Evolutionary conservation across 2,797 vertebrate genomes (phyloP), one percentile per base, ranked within the genome.

Genomic region (Oryzias dopingdopingensis): DNA sequence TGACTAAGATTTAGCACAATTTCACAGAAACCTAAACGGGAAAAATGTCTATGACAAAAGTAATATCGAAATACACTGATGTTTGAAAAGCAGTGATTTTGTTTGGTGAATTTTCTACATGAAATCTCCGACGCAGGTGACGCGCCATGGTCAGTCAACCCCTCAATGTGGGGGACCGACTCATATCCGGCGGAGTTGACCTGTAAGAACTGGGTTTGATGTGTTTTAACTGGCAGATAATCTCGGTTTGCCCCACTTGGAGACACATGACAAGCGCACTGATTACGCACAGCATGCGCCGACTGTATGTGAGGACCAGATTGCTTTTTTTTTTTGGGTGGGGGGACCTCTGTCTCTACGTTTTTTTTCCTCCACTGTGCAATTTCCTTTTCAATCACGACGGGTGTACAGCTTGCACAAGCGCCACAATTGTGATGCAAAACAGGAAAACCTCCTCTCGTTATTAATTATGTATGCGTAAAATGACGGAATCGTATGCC

Each of bases 341-440:
- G 22, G 47, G 72, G 76, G 46, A 18, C n/a, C 71, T 70, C 52
- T 54, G 10, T 77, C 82, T 60, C 88, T 53, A 20, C 49, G 49
- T 65, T 86, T 49, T 54, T 40, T 42, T 58, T 12, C 32, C 32
- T 37, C 61, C 65, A 79, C 73, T 70, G 84, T 89, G 92, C 93
- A 92, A 92, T 94, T 92, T 91, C 91, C 92, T 91, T 83, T 89
- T 84, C 84, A 84, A 62, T 87, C 81, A 74, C 66, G 52, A 56
- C 53, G 70, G 77, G 59, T 77, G 71, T 75, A 55, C 83, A 79
- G 85, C 80, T 75, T 80, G 78, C 84, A 74, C 82, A 78, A 76
- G 81, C 77, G 67, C 69, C 40, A 69, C 77, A 53, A 83, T 89
- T 81, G 86, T 88, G 72, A 89, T 91, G 89, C 77, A 86, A 89